Evolutionary conservation across 2,113 vertebrate genomes (phyloP).

Genomic region (western clawed frog (Xenopus tropicalis)): DNA sequence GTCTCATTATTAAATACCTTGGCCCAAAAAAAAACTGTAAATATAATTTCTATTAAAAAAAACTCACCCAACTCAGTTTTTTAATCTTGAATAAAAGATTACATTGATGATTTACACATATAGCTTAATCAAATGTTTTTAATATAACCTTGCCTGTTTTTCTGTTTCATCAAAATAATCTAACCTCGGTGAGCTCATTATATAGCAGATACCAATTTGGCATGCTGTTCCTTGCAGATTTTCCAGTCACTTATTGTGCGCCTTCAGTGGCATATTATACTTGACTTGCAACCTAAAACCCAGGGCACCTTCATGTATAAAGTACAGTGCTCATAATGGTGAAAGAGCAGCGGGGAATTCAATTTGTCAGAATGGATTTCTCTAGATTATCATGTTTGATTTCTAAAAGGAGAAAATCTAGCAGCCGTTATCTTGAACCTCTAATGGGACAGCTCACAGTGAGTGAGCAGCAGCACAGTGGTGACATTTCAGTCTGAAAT

Average conservation of each 20-base stretch:
- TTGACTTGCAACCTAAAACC: slow-evolving; percentile 74
- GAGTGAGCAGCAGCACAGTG: background rate
- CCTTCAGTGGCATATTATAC: slow-evolving; percentile 65
- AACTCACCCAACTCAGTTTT: too few species aligned
- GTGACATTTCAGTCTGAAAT: slow-evolving; percentile 37
- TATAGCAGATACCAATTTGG: slow-evolving; percentile 60
- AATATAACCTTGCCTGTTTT: background rate
- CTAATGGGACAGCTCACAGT: slow-evolving; percentile 17
- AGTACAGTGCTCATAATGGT: slow-evolving; percentile 60
- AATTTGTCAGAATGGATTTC: slow-evolving; percentile 63
- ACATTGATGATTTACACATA: slow-evolving; percentile 4
- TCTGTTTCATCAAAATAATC: slow-evolving; percentile 22
- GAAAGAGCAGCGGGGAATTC: slow-evolving; percentile 60
- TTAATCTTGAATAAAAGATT: background rate
- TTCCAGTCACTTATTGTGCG: slow-evolving; percentile 62
- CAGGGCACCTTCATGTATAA: slow-evolving; percentile 63
- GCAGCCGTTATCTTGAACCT: slow-evolving; percentile 17
- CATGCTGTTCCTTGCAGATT: slow-evolving; percentile 53
- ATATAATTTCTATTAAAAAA: too few species aligned
- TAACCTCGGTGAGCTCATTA: slow-evolving; percentile 54
- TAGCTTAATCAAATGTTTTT: background rate
- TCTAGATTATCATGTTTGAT: slow-evolving; percentile 51
- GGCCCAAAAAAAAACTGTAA: too few species aligned
- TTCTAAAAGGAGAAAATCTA: slow-evolving; percentile 7
- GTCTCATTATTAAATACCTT: too few species aligned